Conservation (phyloP, 1,140 invertebrate species). For the Proctacanthus coquilletti region DNA sequence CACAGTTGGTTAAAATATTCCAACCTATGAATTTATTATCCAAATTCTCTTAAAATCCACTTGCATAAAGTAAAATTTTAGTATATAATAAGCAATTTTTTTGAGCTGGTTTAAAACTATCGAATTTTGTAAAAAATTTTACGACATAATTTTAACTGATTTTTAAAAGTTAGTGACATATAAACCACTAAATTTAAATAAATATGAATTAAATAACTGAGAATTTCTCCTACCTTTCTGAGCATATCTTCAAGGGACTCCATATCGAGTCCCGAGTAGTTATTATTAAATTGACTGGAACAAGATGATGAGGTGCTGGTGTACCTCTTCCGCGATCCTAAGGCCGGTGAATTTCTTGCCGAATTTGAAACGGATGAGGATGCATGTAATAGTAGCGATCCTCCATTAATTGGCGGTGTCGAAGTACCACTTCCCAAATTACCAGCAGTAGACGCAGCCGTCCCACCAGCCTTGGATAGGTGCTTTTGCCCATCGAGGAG, state of each 20-base stretch:
- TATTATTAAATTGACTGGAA: slow-evolving; percentile 39
- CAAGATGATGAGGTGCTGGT: slow-evolving; percentile 28
- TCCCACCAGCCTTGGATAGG: neutral
- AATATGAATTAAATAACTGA: slow-evolving; percentile 27
- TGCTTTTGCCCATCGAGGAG: neutral
- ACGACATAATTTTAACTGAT: slow-evolving; percentile 20
- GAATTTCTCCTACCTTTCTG: slow-evolving; percentile 56
- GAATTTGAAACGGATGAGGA: neutral
- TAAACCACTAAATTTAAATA: slow-evolving; percentile 28
- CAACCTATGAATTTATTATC: too few species aligned
- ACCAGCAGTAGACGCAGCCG: neutral
- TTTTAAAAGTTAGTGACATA: slow-evolving; percentile 24
- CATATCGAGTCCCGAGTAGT: slow-evolving; percentile 58
- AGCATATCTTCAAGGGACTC: slow-evolving; percentile 68
- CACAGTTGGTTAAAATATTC: too few species aligned
- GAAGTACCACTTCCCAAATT: neutral
- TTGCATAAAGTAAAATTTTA: too few species aligned
- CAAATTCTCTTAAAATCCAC: too few species aligned
- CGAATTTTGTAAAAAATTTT: too few species aligned
- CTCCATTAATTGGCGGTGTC: neutral
- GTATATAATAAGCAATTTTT: too few species aligned
- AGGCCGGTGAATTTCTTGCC: slow-evolving; percentile 18
- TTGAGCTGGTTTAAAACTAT: too few species aligned
- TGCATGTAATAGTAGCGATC: neutral
- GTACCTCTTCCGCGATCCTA: slow-evolving; percentile 24